These are phyloP conservation scores for Orchesella flavescens DNA, from an alignment of 2,888 invertebrate species.

Conservation along the genomic window DNA sequence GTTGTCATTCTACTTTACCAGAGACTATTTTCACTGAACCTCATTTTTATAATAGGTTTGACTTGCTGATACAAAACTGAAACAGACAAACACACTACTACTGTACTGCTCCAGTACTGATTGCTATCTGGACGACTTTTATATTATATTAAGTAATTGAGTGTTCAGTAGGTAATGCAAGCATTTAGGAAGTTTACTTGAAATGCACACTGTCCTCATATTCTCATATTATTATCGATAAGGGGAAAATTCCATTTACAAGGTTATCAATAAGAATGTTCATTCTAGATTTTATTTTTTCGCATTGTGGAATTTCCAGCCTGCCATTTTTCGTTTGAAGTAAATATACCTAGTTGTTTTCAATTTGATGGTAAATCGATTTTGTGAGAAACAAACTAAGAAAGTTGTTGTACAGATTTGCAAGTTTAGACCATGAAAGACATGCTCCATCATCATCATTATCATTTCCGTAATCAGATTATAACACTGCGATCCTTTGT, in stretches of 20 bases:
- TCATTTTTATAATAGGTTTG: neutral
- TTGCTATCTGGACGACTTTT: slow-evolving; percentile 22
- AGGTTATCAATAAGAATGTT: neutral
- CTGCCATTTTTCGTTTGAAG: neutral
- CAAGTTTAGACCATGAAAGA: neutral
- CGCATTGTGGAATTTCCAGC: neutral
- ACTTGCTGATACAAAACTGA: slow-evolving; percentile 17
- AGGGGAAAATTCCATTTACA: neutral
- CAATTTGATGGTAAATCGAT: slow-evolving; percentile 5
- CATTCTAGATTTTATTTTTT: neutral
- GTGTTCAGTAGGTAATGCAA: slow-evolving; percentile 31
- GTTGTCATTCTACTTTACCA: neutral
- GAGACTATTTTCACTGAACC: neutral
- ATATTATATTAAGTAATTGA: slow-evolving; percentile 31
- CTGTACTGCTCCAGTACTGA: neutral
- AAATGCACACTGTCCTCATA: slow-evolving; percentile 4
- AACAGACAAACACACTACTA: too few relatives aligned
- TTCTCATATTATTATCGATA: slow-evolving; percentile 1
- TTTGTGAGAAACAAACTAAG: neutral
- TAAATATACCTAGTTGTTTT: neutral
- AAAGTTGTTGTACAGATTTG: neutral
- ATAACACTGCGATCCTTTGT: too few relatives aligned
- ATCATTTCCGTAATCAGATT: too few relatives aligned
- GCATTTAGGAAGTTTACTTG: slow-evolving; percentile 16
- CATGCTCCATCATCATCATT: neutral